Base-by-base conservation (phyloP, 2,113 vertebrate species). In the Xiphorhynchus elegans region DNA sequence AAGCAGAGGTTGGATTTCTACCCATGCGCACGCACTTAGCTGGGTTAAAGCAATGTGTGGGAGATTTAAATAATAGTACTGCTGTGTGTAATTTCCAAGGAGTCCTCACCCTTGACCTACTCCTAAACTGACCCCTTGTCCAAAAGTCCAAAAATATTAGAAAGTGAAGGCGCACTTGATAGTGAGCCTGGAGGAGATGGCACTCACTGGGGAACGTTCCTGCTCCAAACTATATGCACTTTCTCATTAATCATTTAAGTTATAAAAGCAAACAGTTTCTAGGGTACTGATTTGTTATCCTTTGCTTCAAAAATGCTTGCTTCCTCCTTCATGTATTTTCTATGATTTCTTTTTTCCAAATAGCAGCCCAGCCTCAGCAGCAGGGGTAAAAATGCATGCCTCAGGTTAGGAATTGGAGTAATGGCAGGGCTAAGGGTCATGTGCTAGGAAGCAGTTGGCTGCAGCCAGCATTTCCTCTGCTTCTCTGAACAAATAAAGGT, bases 381-480 rank as follows among this genome's bases (percentile, higher is more conserved):
- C 2, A 25, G 29, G 4, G 21, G 7, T 37, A 46, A 76, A 31
- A 67, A 53, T 9, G 12, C 0, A 5, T 19, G 17, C 1, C 33
- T 62, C 39, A 39, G 21, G 25, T 39, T 29, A 50, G 68, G 37
- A 83, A 52, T 0, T 39, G 37, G 16, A 68, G 33, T 6, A 26
- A 73, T 17, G 37, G 40, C 52, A 84, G 49, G 44, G 33, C 21
- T 13, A 24, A 31, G 16, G 33, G 1, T 16, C 70, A 21, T 26
- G 28, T 49, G 39, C 11, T 72, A 49, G 42, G 49, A 55, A 69
- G 29, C 15, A 58, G 47, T 2, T 59, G n/a, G 35, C 47, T 84
- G 31, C 55, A 76, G 21, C 8, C 53, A 55, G 25, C 14, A 37
- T 9, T 42, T 67, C 33, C 47, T 47, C 17, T 35, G 42, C 21